Evolutionary conservation across 2,797 vertebrate species (phyloP), one percentile per base, ranked within the genome.

Genomic region (Crypturellus tataupa): DNA sequence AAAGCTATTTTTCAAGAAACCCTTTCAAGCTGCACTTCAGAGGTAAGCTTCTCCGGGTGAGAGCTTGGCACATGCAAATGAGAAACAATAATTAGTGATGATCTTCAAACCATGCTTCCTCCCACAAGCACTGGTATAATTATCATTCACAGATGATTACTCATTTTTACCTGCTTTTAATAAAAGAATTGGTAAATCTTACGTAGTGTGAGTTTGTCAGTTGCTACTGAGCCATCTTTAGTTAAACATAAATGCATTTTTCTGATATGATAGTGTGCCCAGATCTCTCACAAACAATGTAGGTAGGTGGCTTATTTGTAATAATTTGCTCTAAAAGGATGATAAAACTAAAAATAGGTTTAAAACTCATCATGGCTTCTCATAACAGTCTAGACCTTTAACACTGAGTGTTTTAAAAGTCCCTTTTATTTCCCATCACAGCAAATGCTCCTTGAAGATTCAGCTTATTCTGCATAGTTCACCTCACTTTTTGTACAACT

Each of bases 131-230:
- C 46, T 35, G 31, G 56, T 72, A 73, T 72, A 93, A 95, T 94
- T 91, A 88, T 53, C 51, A 77, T 77, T 94, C 62, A 82, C 15
- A 82, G 90, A 78, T 91, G 88, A 95, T 95, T 95, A 92, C 84
- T 96, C 93, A 94, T 90, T 95, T 94, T 95, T 68, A 87, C 47
- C 56, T 80, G 56, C 64, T 94, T 95, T 80, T 69, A 80, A 23
- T 73, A 63, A 80, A 82, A 90, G 84, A 75, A 49, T 25, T 68
- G 84, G 70, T 79, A 84, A 94, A 95, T 88, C 59, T 90, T 72
- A 77, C 39, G 73, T 63, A 91, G n/a, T 40, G 56, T 58, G 86
- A 67, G 23, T 44, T 73, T 3, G 0, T 51, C 86, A 95, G 51
- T 82, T 39, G 40, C 53, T 88, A 35, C 40, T 82, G 60, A 95